Evolutionary conservation across 2,113 vertebrate species (phyloP), one percentile per base, ranked within the genome.

Genomic region (Epinephelus cyanopodus): DNA sequence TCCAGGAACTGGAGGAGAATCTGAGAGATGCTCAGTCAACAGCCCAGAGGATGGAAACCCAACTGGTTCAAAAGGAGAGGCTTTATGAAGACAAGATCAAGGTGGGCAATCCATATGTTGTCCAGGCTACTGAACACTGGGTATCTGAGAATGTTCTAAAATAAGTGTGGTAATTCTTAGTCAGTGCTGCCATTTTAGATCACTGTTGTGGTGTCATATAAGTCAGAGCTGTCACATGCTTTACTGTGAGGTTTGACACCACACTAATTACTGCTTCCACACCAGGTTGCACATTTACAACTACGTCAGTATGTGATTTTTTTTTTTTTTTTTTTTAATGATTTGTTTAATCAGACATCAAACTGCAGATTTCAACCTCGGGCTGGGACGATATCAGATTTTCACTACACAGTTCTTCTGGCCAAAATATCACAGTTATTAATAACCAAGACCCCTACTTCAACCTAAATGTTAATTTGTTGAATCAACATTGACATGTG

Each of bases 41-140:
- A 69, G 97, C 98, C n/a, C 98, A 98, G 81, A 95, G 98, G 87
- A 97, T 99, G 89, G 98, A 99, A 94, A 92, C 97, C 74, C 98
- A 99, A 70, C 95, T 99, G 89, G 97, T 97, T 82, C 97, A 99
- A 91, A 99, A 99, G 65, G 98, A 99, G 61, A 97, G 97, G 90
- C 96, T 98, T 87, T 99, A 95, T 78, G 98, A 99, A 79, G 98
- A 99, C 88, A 99, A 98, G 92, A 97, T 99, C 89, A 98, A 98
- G 97, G 98, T 99, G 54, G 17, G 78, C 8, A n/a, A 23, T 1
- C 19, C 12, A 65, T 23, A 52, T 58, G 17, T 57, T 47, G 0
- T 50, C 21, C 27, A 64, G 6, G 14, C 23, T 61, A 14, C 15
- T 25, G 25, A 18, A 25, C 48, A 10, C 6, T 64, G 37, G 13